phyloP scores from a whole-genome alignment of 2,797 vertebrate genomes.

The Liasis olivaceus region DNA sequence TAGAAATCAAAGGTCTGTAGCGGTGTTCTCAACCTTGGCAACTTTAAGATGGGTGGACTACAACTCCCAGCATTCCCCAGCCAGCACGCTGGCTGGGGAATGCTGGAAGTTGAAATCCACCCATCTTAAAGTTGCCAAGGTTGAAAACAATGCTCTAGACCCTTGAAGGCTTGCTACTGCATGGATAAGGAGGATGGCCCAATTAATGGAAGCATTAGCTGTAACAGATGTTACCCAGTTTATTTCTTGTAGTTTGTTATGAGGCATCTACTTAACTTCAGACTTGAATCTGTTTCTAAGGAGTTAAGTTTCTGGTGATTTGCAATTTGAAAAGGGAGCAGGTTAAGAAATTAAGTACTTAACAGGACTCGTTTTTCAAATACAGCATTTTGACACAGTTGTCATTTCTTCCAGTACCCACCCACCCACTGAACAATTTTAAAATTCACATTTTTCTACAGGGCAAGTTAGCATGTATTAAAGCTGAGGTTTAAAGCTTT shows the following conservation, averaged over 20 bases:
- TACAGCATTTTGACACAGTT: slow-evolving; percentile 2
- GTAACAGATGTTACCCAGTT: no score
- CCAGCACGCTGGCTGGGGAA: background rate
- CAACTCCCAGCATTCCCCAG: no score
- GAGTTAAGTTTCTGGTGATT: background rate
- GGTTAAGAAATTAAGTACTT: slow-evolving; percentile 1
- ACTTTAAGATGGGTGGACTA: background rate
- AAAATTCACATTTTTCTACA: background rate
- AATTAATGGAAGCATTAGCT: background rate
- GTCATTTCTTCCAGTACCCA: background rate
- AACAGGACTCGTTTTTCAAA: background rate
- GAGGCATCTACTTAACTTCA: background rate
- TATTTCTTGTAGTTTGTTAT: background rate
- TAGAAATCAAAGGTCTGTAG: background rate
- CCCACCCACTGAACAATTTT: background rate
- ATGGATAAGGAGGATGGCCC: background rate
- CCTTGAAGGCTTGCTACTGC: background rate
- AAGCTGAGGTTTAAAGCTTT: background rate
- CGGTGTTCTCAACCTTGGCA: background rate
- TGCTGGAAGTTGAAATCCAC: background rate
- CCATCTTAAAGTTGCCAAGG: background rate
- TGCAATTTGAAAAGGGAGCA: background rate
- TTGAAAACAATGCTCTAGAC: background rate
- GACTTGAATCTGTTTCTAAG: background rate
- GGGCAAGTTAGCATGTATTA: background rate